phyloP scores from a whole-genome alignment of 2,888 invertebrate species.

The Ormyrus rosae region DNA sequence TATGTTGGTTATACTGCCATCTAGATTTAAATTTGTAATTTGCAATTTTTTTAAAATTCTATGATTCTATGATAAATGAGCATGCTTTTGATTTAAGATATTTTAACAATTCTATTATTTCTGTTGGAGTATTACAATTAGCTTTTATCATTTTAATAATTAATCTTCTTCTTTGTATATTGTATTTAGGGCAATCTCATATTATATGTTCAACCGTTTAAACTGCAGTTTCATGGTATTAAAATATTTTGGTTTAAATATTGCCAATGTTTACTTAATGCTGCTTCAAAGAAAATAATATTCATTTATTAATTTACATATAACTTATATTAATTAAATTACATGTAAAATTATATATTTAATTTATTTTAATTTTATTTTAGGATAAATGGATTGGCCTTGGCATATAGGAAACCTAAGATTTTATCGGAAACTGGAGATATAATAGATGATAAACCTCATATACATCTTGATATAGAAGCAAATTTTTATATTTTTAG shows the following conservation, averaged over 20 bases:
- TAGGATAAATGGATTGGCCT: conserved; percentile 82
- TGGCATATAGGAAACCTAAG: conserved; percentile 82
- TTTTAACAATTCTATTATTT: neutral
- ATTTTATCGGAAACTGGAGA: conserved; percentile 79
- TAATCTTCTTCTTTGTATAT: too few species aligned
- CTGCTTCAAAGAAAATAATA: too few species aligned
- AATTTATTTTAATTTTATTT: neutral
- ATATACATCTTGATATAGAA: conserved; percentile 82
- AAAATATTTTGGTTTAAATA: neutral
- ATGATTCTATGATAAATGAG: neutral
- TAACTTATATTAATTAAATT: neutral
- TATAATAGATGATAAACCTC: conserved; percentile 80
- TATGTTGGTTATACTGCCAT: too few species aligned
- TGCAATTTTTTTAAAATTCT: too few species aligned
- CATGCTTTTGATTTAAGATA: neutral
- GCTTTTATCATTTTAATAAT: too few species aligned
- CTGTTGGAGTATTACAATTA: too few species aligned
- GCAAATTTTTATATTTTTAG: conserved; percentile 84
- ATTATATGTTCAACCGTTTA: too few species aligned
- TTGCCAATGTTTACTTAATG: too few species aligned
- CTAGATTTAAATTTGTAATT: too few species aligned
- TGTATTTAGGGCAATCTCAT: too few species aligned
- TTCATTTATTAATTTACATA: too few species aligned
- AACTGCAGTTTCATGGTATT: neutral
- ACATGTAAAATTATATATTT: neutral